Evolutionary conservation across 2,797 vertebrate genomes (phyloP).

Genomic region (Chloroceryle inda): DNA sequence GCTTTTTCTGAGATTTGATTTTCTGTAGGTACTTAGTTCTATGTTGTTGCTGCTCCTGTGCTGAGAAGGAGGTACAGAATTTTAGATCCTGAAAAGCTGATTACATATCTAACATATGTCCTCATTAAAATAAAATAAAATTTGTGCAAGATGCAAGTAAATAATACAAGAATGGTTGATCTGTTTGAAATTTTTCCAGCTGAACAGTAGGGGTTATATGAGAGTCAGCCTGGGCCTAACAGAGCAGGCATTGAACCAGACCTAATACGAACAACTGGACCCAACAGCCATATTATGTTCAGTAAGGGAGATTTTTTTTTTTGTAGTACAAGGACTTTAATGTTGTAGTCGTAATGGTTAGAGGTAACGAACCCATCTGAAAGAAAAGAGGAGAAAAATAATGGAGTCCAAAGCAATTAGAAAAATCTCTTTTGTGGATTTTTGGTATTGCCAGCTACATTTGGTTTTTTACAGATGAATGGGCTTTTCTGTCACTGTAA

Average conservation of each 20-base stretch:
- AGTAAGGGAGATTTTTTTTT: not conserved
- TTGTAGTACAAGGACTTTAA: slow-evolving; percentile 30
- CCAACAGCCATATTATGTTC: slow-evolving; percentile 1
- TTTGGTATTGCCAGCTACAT: not conserved
- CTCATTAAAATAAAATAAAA: not conserved
- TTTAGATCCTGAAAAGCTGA: not conserved
- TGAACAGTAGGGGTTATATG: slow-evolving; percentile 14
- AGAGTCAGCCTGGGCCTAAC: slow-evolving; percentile 25
- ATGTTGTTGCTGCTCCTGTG: not conserved
- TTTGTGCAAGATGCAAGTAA: not conserved
- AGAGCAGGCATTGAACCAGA: slow-evolving; percentile 29
- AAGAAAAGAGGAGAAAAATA: slow-evolving; percentile 31
- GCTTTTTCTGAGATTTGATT: not conserved
- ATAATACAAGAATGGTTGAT: slow-evolving; percentile 24
- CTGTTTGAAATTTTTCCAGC: slow-evolving; percentile 39
- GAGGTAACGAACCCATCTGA: slow-evolving; percentile 36
- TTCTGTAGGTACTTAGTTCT: not conserved
- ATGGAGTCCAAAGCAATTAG: slow-evolving; percentile 8
- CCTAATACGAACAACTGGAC: slow-evolving; percentile 56
- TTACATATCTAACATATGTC: not conserved
- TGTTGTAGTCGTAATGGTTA: slow-evolving; percentile 26
- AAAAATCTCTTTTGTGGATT: slow-evolving; percentile 34
- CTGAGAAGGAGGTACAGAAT: not conserved
- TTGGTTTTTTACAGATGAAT: slow-evolving; percentile 42
- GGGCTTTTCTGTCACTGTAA: slow-evolving; percentile 26